These are phyloP conservation scores for Ceriagrion tenellum DNA, from an alignment of 2,888 invertebrate species.

Conservation along the genomic window DNA sequence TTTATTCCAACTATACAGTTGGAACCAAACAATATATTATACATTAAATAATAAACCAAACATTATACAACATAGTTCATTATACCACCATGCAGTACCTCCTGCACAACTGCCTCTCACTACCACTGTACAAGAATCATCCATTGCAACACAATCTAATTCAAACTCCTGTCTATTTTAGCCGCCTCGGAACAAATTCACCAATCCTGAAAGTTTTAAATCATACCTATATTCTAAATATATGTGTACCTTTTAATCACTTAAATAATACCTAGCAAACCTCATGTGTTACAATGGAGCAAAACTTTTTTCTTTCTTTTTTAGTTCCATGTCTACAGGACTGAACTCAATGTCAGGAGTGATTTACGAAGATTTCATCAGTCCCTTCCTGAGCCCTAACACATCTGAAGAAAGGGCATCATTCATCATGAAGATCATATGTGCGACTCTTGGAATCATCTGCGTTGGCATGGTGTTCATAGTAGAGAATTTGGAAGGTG, in stretches of 20 bases:
- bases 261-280: neutral
- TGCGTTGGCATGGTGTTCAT: slow-evolving; percentile 56
- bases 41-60: too few relatives aligned
- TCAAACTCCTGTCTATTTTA: too few relatives aligned
- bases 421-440: slow-evolving; percentile 52
- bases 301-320: neutral
- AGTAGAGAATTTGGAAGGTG: slow-evolving; percentile 39
- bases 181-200: neutral
- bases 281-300: neutral
- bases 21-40: too few relatives aligned
- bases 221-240: neutral
- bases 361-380: slow-evolving; percentile 57
- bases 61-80: too few relatives aligned
- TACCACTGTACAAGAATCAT: too few relatives aligned
- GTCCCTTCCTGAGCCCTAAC: neutral
- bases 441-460: slow-evolving; percentile 43
- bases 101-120: too few relatives aligned
- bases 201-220: too few relatives aligned
- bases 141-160: too few relatives aligned
- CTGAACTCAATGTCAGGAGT: slow-evolving; percentile 67
- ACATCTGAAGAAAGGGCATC: slow-evolving; percentile 43
- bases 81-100: too few relatives aligned
- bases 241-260: neutral
- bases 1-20: too few relatives aligned
- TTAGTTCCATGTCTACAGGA: slow-evolving; percentile 65